Evolutionary conservation across 37 sponge, comb jelly and placozoan species (phyloP), one percentile per base, ranked within the genome.

Genomic region (Hormiphora californensis): DNA sequence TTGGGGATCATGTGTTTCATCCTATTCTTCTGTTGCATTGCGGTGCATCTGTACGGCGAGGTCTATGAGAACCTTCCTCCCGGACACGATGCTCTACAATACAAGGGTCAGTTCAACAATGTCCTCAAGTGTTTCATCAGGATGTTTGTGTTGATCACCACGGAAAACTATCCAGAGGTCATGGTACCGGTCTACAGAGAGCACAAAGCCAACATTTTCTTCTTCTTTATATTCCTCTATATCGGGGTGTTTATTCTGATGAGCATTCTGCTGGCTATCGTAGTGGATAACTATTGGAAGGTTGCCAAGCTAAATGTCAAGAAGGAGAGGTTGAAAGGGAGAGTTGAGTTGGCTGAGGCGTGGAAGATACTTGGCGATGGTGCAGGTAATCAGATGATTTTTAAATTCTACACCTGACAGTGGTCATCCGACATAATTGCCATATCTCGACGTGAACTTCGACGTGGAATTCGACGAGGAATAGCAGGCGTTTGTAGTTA

Each of bases 281-380:
- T 93, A 81, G 93, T 89, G 36, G 89, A 93, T 37, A 40, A 69
- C 27, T 93, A 93, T 69, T 93, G 93, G 93, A 91, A 55, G 59
- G 88, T 51, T 78, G 39, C 88, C 31, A 93, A 93, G 63, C 88
- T 88, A 35, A 69, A 73, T 63, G 91, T 91, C 0, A 93, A 91
- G 62, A 85, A 89, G 63, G 91, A 93, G 40, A 63, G 93, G 11
- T 31, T n/a, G 0, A 51, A 61, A 43, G 90, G 89, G 54, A 81
- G 93, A 61, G 87, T 63, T 37, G 88, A 86, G 41, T 69, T 93
- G 31, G 89, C 91, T n/a, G 89, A 91, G 73, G 93, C 93, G 37
- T 93, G 93, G 93, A 91, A 91, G 30, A 51, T 93, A 3, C 63
- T 93, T 31, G 91, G 85, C 28, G 59, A 37, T 17, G 86, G 65